These are phyloP conservation scores for Phrynocephalus versicolor DNA, from an alignment of 2,113 vertebrate genomes.

Conservation along the genomic window DNA sequence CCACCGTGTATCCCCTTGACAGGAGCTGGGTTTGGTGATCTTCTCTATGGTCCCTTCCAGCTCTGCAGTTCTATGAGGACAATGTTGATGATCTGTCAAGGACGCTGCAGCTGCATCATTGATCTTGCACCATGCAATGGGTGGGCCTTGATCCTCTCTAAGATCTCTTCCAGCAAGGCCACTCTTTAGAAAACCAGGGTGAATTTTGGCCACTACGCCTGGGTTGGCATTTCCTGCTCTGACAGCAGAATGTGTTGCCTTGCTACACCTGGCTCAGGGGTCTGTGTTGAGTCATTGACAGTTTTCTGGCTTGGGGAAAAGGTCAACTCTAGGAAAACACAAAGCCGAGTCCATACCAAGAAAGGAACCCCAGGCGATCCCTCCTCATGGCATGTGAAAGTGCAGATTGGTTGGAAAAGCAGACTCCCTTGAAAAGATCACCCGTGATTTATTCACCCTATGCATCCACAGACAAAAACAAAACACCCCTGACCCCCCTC, in stretches of 20 bases:
- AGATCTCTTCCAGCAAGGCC: neutral
- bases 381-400: slow-evolving; percentile 25
- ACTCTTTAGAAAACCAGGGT: neutral
- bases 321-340: fast-evolving
- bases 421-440: slow-evolving; percentile 39
- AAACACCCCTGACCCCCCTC: neutral
- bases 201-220: neutral
- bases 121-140: neutral
- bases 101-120: neutral
- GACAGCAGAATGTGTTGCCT: no score
- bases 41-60: no score
- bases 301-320: slow-evolving; percentile 3
- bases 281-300: neutral
- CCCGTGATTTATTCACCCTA: slow-evolving; percentile 60
- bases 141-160: neutral
- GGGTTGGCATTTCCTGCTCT: neutral
- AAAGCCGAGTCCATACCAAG: neutral
- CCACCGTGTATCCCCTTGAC: no score
- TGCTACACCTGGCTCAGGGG: neutral
- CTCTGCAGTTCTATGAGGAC: no score
- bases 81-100: neutral
- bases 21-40: no score
- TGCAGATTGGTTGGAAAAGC: neutral
- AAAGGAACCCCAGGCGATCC: fast-evolving
- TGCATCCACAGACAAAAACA: slow-evolving; percentile 52